phyloP scores from a whole-genome alignment of 2,113 vertebrate genomes.

The Nyctibius bracteatus region DNA sequence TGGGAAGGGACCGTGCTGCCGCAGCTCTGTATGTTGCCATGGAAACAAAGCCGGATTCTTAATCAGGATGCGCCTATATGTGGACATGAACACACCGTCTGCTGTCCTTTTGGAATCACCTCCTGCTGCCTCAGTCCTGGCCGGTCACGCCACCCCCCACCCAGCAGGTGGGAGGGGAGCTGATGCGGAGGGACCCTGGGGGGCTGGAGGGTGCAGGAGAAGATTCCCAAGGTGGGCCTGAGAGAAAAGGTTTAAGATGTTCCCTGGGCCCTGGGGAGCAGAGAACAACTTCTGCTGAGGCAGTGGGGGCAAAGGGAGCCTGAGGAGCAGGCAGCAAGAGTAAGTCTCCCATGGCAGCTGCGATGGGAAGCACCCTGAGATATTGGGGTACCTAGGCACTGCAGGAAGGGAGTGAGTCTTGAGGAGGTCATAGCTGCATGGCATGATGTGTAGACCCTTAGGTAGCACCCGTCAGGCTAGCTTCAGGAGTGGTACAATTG shows the following conservation, averaged over 20 bases:
- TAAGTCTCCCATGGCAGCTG: background rate
- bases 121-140: background rate
- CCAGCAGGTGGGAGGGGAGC: background rate
- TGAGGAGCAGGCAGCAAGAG: background rate
- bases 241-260: background rate
- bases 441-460: background rate
- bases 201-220: background rate
- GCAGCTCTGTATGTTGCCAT: background rate
- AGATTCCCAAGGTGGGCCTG: background rate
- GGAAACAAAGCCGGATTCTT: constrained; percentile 35
- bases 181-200: fast-evolving
- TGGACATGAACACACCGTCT: background rate
- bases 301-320: background rate
- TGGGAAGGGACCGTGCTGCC: background rate
- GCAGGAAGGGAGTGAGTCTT: background rate
- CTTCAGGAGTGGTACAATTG: background rate
- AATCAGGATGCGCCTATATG: background rate
- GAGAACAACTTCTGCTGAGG: background rate
- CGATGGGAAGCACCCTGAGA: background rate
- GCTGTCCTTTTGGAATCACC: background rate
- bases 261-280: background rate
- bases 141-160: fast-evolving
- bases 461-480: background rate
- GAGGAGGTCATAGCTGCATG: background rate
- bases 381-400: background rate